Percentiles rank a stretch among this genome's conserved stretches.
These are phyloP conservation scores for Micronycteris hirsuta DNA, from an alignment of 2,113 vertebrate genomes.

Conservation along the genomic window DNA sequence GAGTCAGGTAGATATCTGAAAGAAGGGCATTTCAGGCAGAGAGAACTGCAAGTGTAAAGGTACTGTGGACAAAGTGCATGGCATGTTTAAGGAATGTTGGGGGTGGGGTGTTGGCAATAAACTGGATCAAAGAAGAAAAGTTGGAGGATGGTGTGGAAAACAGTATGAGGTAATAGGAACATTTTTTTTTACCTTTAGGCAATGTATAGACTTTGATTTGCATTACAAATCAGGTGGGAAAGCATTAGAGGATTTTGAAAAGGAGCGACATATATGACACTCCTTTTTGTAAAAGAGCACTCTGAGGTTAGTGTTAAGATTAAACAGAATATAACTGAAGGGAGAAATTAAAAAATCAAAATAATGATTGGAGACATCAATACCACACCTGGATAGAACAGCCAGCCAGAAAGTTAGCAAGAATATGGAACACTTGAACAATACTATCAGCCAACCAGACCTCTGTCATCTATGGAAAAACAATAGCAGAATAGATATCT, in stretches of 20 bases:
- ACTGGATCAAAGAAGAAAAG: neutral
- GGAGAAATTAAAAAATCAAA: neutral
- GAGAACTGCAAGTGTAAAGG: neutral
- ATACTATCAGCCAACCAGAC: neutral
- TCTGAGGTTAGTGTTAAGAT: neutral
- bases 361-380: neutral
- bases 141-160: neutral
- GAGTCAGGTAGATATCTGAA: neutral
- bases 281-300: neutral
- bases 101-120: neutral
- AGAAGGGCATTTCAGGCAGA: neutral
- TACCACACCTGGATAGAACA: neutral
- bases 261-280: neutral
- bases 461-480: neutral
- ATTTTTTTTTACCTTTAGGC: neutral
- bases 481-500: neutral
- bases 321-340: neutral
- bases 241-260: neutral
- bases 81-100: neutral
- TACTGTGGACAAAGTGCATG: neutral
- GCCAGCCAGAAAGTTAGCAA: neutral
- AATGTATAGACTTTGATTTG: neutral
- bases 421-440: neutral
- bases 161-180: neutral
- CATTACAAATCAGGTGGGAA: neutral